Conservation (phyloP, 1,140 invertebrate genomes). For the Cherax destructor region DNA sequence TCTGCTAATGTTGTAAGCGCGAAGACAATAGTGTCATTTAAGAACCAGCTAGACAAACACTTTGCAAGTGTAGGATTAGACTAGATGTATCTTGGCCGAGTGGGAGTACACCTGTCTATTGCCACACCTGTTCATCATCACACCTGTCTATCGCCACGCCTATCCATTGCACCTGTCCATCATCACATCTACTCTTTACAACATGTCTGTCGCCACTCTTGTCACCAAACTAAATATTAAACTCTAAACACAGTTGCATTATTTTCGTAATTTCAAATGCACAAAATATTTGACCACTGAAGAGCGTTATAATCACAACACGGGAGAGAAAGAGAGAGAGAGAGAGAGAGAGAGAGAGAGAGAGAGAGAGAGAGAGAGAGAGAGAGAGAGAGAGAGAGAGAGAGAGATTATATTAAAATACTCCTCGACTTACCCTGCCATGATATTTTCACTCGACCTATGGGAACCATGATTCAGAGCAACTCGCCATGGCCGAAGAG, state of each 20-base stretch:
- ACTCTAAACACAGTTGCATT: too few relatives aligned
- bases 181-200: neutral
- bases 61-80: too few relatives aligned
- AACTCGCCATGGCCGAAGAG: too few relatives aligned
- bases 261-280: too few relatives aligned
- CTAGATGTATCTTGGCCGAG: too few relatives aligned
- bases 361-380: conserved; percentile 11
- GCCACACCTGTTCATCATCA: neutral
- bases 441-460: too few relatives aligned
- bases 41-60: too few relatives aligned
- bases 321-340: neutral
- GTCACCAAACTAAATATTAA: neutral
- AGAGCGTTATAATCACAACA: neutral
- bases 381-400: neutral
- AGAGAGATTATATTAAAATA: neutral
- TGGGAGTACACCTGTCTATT: too few relatives aligned
- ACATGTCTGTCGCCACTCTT: neutral
- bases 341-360: conserved; percentile 18
- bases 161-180: neutral
- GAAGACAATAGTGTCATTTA: too few relatives aligned
- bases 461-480: too few relatives aligned
- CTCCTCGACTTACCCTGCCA: neutral
- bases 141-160: neutral
- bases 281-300: too few relatives aligned
- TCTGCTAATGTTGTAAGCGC: too few relatives aligned